Base-by-base conservation (phyloP, 2,797 vertebrate species). In the Selene dorsalis region DNA sequence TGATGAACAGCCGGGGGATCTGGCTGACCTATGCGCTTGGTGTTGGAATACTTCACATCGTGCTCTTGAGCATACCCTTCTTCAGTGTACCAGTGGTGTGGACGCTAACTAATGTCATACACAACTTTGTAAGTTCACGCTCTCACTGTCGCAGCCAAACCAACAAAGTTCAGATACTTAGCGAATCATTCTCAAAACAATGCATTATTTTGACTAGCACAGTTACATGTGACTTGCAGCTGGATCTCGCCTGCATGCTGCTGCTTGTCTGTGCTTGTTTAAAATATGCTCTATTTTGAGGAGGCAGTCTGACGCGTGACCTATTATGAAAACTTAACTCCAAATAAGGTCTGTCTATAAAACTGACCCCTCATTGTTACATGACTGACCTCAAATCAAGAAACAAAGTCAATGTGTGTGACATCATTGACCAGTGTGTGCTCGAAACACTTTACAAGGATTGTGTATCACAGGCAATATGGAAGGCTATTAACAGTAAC, bases 1-100 rank as follows among this genome's bases (percentile, higher is more conserved):
- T 99, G 83, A 99, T 99, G 98, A 99, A 96, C 94, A 99, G 97
- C 82, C 95, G 97, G 59, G 98, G 97, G 75, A 98, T 99, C 95
- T 99, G 98, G 98, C 94, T 99, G 92, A 99, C 97, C 0, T 99
- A 99, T 0, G 95, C 96, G 0, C 92, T 99, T 0, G 98, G 97
- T 67, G 97, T 99, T 10, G 97, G 96, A 80, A 95, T 97, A 82
- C 97, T 99, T 87, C 98, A 99, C 91, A 95, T 98, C 18, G 97
- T 99, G 79, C 94, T 99, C 84, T 88, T 99, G 85, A 99, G 97
- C 94, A 98, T 99, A 79, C 98, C 98, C 55, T 98, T 99, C 96
- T 98, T 97, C 89, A 99, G 96, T 24, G 97, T 99, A 72, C 96
- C 97, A 0, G 93, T 99, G 11, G 97, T 97, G 53, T 99, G 98